Evolutionary conservation across 2,888 invertebrate genomes (phyloP).

Genomic region (Drosophila picticornis): DNA sequence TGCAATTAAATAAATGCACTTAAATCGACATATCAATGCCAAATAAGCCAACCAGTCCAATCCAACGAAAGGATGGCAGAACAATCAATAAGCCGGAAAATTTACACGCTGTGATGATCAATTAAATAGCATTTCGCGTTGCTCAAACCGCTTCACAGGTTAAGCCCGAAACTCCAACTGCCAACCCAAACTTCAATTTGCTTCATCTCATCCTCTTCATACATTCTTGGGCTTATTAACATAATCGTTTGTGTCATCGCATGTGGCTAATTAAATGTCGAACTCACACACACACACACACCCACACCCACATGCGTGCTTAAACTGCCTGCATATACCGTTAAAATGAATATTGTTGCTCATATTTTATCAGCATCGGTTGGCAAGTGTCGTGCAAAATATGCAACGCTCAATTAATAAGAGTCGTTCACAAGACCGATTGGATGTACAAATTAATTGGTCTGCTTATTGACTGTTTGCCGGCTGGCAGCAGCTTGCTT

Average conservation of each 20-base stretch:
- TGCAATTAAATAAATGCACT: slow-evolving; percentile 77
- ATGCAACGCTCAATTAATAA: slow-evolving; percentile 59
- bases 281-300: slow-evolving; percentile 3
- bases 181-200: not conserved
- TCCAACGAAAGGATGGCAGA: slow-evolving; percentile 6
- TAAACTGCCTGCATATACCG: not conserved
- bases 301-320: not conserved
- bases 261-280: slow-evolving; percentile 71
- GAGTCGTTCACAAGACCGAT: slow-evolving; percentile 57
- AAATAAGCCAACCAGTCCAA: slow-evolving; percentile 27
- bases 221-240: slow-evolving; percentile 62
- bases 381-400: slow-evolving; percentile 39
- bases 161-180: slow-evolving; percentile 5
- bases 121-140: slow-evolving; percentile 62
- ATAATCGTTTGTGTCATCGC: slow-evolving; percentile 74
- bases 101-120: slow-evolving; percentile 62
- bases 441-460: slow-evolving; percentile 48
- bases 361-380: slow-evolving; percentile 36
- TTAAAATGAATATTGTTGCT: slow-evolving; percentile 17
- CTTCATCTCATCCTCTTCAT: not conserved
- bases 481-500: slow-evolving; percentile 22
- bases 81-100: slow-evolving; percentile 49
- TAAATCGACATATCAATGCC: slow-evolving; percentile 66
- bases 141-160: slow-evolving; percentile 14
- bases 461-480: slow-evolving; percentile 24